Conservation (phyloP, 92 coral and sea anemone species). For the Palythoa caribaeorum region DNA sequence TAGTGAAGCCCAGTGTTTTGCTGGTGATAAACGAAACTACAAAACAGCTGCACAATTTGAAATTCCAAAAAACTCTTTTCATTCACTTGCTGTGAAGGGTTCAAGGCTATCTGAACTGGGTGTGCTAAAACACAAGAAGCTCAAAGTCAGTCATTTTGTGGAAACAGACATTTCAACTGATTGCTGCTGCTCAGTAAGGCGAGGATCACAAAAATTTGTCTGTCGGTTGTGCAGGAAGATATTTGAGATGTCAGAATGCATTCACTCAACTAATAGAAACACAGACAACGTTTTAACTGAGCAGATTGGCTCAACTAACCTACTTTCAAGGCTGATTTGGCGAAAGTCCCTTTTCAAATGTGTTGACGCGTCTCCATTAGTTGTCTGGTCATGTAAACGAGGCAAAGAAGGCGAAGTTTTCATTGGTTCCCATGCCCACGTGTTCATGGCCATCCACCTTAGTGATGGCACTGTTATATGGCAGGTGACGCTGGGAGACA, state of each 20-base stretch:
- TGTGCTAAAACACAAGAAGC: not conserved
- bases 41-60: not conserved
- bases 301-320: not conserved
- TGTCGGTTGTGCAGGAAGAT: slow-evolving; percentile 56
- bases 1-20: not conserved
- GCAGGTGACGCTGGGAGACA: slow-evolving; percentile 85
- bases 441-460: slow-evolving; percentile 83
- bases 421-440: slow-evolving; percentile 91
- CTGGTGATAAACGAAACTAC: not conserved
- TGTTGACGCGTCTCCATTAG: slow-evolving; percentile 95
- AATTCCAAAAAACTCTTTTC: not conserved
- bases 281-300: not conserved
- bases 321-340: slow-evolving; percentile 59
- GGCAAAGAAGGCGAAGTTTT: slow-evolving; percentile 70
- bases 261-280: not conserved
- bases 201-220: slow-evolving; percentile 68
- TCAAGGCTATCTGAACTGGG: not conserved
- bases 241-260: not conserved
- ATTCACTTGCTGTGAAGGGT: not conserved
- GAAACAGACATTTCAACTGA: not conserved
- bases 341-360: slow-evolving; percentile 79
- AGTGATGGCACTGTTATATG: slow-evolving; percentile 79
- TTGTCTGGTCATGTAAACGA: slow-evolving; percentile 65
- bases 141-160: slow-evolving; percentile 14
- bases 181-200: slow-evolving; percentile 83